These are phyloP conservation scores for Drosophila pegasa DNA, from an alignment of 2,888 invertebrate genomes.

Conservation along the genomic window DNA sequence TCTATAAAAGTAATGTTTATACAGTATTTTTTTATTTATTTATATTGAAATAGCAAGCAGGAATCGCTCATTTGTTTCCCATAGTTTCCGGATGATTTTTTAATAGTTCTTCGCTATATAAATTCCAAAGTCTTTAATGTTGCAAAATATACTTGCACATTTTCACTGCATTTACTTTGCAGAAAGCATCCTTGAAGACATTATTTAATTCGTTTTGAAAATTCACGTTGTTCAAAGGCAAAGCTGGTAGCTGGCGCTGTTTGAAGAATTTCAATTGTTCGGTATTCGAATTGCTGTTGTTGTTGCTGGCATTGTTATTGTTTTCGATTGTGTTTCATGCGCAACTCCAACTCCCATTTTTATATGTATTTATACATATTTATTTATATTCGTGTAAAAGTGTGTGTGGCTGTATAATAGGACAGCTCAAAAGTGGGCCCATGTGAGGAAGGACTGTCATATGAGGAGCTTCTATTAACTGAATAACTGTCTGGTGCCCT, in stretches of 20 bases:
- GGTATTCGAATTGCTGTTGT: constrained; percentile 19
- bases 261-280: constrained; percentile 43
- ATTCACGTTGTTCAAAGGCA: constrained; percentile 38
- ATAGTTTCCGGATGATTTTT: background rate
- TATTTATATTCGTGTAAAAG: constrained; percentile 56
- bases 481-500: background rate
- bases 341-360: constrained; percentile 36
- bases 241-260: constrained; percentile 11
- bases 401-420: constrained; percentile 1
- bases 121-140: background rate
- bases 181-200: background rate
- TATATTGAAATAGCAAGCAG: too few species aligned
- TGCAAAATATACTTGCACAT: background rate
- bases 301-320: constrained; percentile 43
- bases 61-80: too few species aligned
- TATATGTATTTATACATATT: constrained; percentile 57
- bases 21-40: too few species aligned
- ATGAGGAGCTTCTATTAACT: constrained; percentile 13
- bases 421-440: constrained; percentile 10
- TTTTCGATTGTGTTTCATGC: constrained; percentile 51
- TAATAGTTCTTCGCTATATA: background rate
- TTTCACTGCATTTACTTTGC: background rate
- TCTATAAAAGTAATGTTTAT: too few species aligned
- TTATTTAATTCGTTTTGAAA: constrained; percentile 40
- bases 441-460: constrained; percentile 11